A percentile compares a stretch with the other conserved stretches of the same genome.
Conservation (phyloP, 2,113 vertebrate species). For the Columba livia region DNA sequence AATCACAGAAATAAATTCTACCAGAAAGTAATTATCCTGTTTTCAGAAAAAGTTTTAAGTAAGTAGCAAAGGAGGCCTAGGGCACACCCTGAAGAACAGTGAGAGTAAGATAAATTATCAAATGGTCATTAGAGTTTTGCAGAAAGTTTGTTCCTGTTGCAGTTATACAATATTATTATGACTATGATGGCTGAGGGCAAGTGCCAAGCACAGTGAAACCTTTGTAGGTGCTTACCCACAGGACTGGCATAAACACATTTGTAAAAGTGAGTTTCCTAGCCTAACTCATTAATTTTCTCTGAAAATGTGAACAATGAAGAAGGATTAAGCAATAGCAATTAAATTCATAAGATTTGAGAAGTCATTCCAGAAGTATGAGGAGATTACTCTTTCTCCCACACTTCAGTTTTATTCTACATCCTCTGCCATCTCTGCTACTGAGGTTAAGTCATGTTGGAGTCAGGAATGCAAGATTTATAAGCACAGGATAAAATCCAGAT, state of each 20-base stretch:
- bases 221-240: not conserved
- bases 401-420: not conserved
- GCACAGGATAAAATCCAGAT: not conserved
- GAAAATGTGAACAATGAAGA: not conserved
- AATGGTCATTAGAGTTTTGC: not conserved
- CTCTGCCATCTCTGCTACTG: not conserved
- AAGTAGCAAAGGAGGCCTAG: not conserved
- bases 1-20: not conserved
- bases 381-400: not conserved
- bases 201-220: not conserved
- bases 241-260: not conserved
- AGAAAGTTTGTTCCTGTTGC: not conserved
- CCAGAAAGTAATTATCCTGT: not conserved
- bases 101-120: not conserved
- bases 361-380: not conserved
- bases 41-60: not conserved
- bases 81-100: not conserved
- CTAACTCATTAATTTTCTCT: not conserved
- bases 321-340: not conserved
- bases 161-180: not conserved
- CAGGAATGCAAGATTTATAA: not conserved
- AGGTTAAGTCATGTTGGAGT: not conserved
- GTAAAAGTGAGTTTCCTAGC: not conserved
- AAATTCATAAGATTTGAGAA: not conserved
- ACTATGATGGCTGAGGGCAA: not conserved